Base-by-base conservation (phyloP, 2,888 invertebrate genomes). In the Athetis lepigone region DNA sequence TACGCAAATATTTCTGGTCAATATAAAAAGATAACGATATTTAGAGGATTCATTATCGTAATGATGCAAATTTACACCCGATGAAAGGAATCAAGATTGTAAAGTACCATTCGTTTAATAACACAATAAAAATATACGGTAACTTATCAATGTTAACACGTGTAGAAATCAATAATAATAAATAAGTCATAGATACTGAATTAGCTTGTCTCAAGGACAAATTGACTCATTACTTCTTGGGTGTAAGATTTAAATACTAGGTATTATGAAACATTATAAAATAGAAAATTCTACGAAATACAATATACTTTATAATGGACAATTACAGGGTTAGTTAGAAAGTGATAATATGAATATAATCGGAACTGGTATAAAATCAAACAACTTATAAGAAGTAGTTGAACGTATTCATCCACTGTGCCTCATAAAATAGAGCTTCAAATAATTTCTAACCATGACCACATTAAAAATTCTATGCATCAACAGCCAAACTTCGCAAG, bases 1-100 rank as follows among this genome's bases (percentile, higher is more conserved):
- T 62, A 50, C 47, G 74, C 51, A 73, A 77, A 74, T 73, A 73
- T 60, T 42, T 54, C 49, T 50, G 39, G 77, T 73, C 49, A 75
- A 75, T 72, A 76, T 36, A 25, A 37, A 75, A 58, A 64, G 64
- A 71, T 75, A 70, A 75, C 55, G 63, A 70, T 42, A 45, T 47
- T 70, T 49, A 2, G 27, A 37, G n/a, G 37, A 45, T 29, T 55
- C n/a, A 61, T 52, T 74, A 49, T 18, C 37, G 47, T 39, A 56
- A 56, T 23, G 33, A 56, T 72, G 56, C 16, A 29, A 73, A 50
- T 67, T 67, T 67, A 40, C 4, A 46, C 13, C n/a, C 13, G 21
- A 16, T 46, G 13, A 36, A 65, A 54, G 46, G 40, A 67, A 46
- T 66, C 23, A 40, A 72, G 23, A 67, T 46, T 27, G 39, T 23